A percentile compares a stretch with the other conserved stretches of the same genome.
Evolutionary conservation across 2,888 invertebrate species (phyloP).

Genomic region (Microplitis manilae): DNA sequence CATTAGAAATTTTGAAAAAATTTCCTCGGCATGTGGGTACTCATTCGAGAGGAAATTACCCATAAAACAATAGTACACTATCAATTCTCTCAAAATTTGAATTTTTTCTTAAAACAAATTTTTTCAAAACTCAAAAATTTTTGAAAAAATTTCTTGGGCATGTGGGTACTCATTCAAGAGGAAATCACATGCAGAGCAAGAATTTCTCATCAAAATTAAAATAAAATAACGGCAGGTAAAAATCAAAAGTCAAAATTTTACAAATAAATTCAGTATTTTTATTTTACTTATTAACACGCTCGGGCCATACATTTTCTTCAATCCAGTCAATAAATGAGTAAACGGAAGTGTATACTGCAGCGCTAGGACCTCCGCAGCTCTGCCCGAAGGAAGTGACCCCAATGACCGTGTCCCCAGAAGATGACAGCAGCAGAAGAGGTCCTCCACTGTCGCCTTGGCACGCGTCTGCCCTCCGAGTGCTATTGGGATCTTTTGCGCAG

Average conservation of each 20-base stretch:
- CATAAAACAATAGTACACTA: too few relatives aligned
- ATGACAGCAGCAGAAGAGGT: conserved; percentile 57
- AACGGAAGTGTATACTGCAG: conserved; percentile 64
- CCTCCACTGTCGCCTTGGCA: conserved; percentile 67
- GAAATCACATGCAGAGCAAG: too few relatives aligned
- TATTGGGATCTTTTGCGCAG: conserved; percentile 59
- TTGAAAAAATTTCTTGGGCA: too few relatives aligned
- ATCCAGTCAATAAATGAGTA: conserved; percentile 64
- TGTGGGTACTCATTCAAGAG: too few relatives aligned
- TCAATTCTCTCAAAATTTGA: too few relatives aligned
- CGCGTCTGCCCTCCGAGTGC: conserved; percentile 55
- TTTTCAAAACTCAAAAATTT: too few relatives aligned
- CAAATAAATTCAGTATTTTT: too few relatives aligned
- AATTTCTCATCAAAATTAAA: too few relatives aligned
- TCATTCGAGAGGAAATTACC: too few relatives aligned
- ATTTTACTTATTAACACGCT: conserved; percentile 16
- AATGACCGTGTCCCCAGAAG: conserved; percentile 52
- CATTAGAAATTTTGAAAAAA: background rate
- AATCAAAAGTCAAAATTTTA: too few relatives aligned
- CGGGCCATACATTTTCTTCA: conserved; percentile 62
- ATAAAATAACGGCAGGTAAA: too few relatives aligned
- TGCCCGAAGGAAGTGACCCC: conserved; percentile 65
- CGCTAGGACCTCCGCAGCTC: conserved; percentile 58
- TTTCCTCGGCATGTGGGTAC: background rate
- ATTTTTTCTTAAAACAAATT: too few relatives aligned